These are phyloP conservation scores for Sebastiscus tertius DNA, from an alignment of 2,797 vertebrate genomes.

Conservation along the genomic window DNA sequence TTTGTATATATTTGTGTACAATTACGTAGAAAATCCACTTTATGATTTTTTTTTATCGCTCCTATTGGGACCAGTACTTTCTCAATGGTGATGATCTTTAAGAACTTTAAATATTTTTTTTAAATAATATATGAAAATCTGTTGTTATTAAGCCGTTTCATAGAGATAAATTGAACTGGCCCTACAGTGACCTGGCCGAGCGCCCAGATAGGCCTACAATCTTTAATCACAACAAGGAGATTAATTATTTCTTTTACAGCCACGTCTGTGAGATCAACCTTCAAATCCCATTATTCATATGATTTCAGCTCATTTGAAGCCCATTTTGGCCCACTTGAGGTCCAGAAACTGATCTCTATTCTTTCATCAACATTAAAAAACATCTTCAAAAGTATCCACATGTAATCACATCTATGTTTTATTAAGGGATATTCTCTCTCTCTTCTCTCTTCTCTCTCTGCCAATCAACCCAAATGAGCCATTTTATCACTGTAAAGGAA, in stretches of 20 bases:
- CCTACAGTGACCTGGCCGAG: not conserved
- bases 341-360: not conserved
- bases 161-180: not conserved
- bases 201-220: not conserved
- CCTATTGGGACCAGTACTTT: not conserved
- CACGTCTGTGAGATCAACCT: not conserved
- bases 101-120: too few relatives aligned
- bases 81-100: not conserved
- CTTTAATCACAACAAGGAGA: not conserved
- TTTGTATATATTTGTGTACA: not conserved
- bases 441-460: not conserved
- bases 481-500: not conserved
- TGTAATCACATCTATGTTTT: not conserved
- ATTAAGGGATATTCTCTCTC: not conserved
- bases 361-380: not conserved
- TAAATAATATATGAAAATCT: not conserved
- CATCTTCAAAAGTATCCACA: not conserved
- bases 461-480: not conserved
- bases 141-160: not conserved
- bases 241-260: not conserved
- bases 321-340: not conserved
- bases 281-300: not conserved
- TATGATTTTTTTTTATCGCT: not conserved
- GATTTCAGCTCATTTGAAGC: not conserved
- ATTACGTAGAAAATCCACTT: not conserved